Evolutionary conservation across 2,888 invertebrate genomes (phyloP).

Genomic region (Agrilus biguttatus): DNA sequence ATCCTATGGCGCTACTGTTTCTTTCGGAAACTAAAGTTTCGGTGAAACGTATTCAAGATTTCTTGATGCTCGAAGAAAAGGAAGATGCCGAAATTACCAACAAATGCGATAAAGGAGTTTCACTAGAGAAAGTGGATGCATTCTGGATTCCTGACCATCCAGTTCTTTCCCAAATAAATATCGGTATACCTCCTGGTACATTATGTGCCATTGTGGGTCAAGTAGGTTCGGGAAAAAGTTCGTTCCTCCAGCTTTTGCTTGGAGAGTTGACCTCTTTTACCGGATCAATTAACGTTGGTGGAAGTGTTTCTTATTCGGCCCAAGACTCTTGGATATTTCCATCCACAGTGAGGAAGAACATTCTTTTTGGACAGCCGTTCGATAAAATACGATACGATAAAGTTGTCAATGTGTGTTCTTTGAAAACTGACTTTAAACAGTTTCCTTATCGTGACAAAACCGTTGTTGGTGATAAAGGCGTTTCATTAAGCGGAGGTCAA

Average conservation of each 20-base stretch:
- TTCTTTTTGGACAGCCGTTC: constrained; percentile 46
- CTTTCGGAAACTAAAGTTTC: constrained; percentile 44
- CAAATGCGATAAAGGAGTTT: no score
- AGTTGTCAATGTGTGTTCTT: constrained; percentile 43
- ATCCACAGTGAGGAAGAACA: constrained; percentile 48
- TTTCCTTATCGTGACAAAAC: constrained; percentile 39
- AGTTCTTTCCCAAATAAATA: constrained; percentile 27
- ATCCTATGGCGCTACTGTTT: constrained; percentile 40
- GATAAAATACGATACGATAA: constrained; percentile 31
- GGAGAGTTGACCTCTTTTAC: constrained; percentile 39
- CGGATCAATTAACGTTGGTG: constrained; percentile 38
- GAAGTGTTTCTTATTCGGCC: constrained; percentile 42
- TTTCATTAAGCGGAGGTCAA: constrained; percentile 68
- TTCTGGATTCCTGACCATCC: constrained; percentile 16
- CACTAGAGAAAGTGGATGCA: constrained; percentile 18
- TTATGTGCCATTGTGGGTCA: constrained; percentile 70
- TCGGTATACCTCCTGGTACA: constrained; percentile 33
- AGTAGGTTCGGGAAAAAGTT: constrained; percentile 71
- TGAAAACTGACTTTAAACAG: constrained; percentile 48
- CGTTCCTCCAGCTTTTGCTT: constrained; percentile 40
- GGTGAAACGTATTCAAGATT: constrained; percentile 37
- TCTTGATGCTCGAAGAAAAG: constrained; percentile 42
- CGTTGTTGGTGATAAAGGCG: constrained; percentile 54
- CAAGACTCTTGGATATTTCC: constrained; percentile 55
- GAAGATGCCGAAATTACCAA: constrained; percentile 11